A percentile compares a stretch with the other conserved stretches of the same genome.
Conservation (phyloP, 2,888 invertebrate genomes). For the Drosophila pegasa region DNA sequence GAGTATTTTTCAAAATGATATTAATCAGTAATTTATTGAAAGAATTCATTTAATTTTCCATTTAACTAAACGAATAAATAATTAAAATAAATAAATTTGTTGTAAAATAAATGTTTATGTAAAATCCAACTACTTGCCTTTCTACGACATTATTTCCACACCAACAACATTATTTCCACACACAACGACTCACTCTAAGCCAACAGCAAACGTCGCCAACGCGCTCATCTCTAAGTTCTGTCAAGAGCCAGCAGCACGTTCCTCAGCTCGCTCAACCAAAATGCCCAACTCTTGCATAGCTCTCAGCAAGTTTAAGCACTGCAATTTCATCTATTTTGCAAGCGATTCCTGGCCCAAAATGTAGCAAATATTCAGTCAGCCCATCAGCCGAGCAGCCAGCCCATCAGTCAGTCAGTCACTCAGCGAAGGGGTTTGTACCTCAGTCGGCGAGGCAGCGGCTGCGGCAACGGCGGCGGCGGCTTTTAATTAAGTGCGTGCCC, state of each 20-base stretch:
- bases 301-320: conserved; percentile 33
- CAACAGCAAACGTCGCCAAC: neutral
- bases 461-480: conserved; percentile 28
- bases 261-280: neutral
- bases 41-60: too few relatives aligned
- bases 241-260: conserved; percentile 15
- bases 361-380: conserved; percentile 35
- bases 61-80: too few relatives aligned
- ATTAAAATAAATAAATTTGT: neutral
- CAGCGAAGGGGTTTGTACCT: too few relatives aligned
- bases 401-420: conserved; percentile 2
- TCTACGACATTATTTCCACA: neutral
- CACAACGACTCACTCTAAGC: neutral
- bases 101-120: neutral
- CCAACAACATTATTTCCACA: too few relatives aligned
- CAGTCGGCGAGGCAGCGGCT: conserved; percentile 24
- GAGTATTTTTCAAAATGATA: too few relatives aligned
- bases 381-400: conserved; percentile 11
- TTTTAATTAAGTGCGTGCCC: conserved; percentile 76
- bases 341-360: conserved; percentile 42
- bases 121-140: neutral
- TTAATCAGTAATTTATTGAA: too few relatives aligned
- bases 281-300: conserved; percentile 19
- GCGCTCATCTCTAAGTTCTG: conserved; percentile 6
- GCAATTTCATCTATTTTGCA: conserved; percentile 68